Conservation (phyloP, 2,888 invertebrate species). For the Himalopsyche kuldschensis region DNA sequence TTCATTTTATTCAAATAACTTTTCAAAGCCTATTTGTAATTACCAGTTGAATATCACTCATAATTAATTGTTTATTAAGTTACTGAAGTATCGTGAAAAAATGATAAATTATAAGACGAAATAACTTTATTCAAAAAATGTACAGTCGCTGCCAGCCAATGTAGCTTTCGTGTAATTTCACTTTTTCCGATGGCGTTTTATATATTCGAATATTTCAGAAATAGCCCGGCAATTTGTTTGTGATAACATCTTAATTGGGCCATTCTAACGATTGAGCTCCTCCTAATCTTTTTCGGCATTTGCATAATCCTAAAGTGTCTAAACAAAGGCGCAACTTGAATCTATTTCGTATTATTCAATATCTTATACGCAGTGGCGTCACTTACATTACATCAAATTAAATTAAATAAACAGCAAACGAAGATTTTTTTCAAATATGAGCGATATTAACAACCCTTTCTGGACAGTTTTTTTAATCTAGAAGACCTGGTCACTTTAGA, state of each 20-base stretch:
- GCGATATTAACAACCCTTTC: too few species aligned
- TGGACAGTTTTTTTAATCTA: too few species aligned
- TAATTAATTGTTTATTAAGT: too few species aligned
- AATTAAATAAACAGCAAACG: too few species aligned
- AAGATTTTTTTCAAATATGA: too few species aligned
- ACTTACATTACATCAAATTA: neutral
- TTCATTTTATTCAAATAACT: too few species aligned
- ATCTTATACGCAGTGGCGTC: neutral
- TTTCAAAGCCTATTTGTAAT: too few species aligned
- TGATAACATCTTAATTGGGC: constrained; percentile 14
- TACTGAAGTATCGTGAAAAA: too few species aligned
- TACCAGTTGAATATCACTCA: too few species aligned
- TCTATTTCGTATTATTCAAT: constrained; percentile 1
- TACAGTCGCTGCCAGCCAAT: neutral
- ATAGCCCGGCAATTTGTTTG: constrained; percentile 7
- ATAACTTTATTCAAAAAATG: neutral
- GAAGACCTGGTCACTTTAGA: too few species aligned
- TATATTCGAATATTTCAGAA: constrained; percentile 1
- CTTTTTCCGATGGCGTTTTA: neutral
- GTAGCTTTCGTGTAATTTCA: neutral
- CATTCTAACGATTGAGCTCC: neutral
- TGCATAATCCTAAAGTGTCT: constrained; percentile 4
- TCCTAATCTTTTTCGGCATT: neutral
- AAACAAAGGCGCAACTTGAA: constrained; percentile 4
- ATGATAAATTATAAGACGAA: too few species aligned